A percentile compares a stretch with the other conserved stretches of the same genome.
These are phyloP conservation scores for Amphimedon queenslandica DNA, from an alignment of 37 sponge, comb jelly and placozoan species.

Conservation along the genomic window DNA sequence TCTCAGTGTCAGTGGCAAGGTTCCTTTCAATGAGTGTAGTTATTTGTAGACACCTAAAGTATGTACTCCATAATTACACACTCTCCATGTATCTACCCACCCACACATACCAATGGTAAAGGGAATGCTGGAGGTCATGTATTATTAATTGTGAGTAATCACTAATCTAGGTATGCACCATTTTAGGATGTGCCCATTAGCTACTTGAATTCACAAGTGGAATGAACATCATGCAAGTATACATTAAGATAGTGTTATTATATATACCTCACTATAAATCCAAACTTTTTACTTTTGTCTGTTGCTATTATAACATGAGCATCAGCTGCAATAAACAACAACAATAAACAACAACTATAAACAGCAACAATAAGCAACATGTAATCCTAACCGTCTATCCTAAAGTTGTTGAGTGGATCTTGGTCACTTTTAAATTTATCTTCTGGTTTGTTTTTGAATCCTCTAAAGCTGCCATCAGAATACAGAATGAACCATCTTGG, in stretches of 20 bases:
- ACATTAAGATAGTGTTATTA: too few relatives aligned
- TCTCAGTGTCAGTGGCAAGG: constrained; percentile 75
- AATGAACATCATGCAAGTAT: too few relatives aligned
- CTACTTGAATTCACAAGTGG: too few relatives aligned
- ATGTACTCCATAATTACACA: too few relatives aligned
- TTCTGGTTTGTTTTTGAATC: constrained; percentile 76
- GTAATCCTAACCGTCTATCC: constrained; percentile 73
- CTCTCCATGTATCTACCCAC: too few relatives aligned
- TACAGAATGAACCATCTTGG: constrained; percentile 84
- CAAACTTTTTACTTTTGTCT: constrained; percentile 77
- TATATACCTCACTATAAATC: constrained; percentile 79
- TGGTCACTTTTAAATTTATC: constrained; percentile 11
- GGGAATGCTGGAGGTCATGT: too few relatives aligned
- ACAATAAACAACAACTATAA: too few relatives aligned
- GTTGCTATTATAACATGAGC: constrained; percentile 41
- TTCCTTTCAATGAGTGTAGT: constrained; percentile 89
- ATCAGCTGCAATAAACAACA: constrained; percentile 26
- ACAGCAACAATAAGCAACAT: too few relatives aligned
- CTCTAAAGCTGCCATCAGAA: constrained; percentile 78
- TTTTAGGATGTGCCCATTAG: too few relatives aligned
- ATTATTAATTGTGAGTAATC: too few relatives aligned
- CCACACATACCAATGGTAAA: too few relatives aligned
- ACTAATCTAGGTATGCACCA: too few relatives aligned
- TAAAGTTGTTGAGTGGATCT: constrained; percentile 90
- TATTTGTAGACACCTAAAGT: constrained; percentile 82